Conservation (phyloP, 2,113 vertebrate genomes). For the Dromiciops gliroides region DNA sequence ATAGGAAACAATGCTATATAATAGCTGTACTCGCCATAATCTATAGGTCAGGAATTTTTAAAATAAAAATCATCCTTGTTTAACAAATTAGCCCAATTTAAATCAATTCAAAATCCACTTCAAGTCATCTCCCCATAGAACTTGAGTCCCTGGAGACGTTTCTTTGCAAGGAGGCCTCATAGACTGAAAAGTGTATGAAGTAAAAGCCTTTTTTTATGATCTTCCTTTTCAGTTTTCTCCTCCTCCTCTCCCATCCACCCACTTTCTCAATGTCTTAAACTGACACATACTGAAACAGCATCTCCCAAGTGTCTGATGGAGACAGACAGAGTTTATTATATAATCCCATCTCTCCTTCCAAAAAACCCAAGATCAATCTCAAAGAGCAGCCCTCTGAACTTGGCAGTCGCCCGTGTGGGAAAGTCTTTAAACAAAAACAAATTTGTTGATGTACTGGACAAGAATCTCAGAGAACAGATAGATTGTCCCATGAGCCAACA, state of each 20-base stretch:
- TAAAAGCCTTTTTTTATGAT: background rate
- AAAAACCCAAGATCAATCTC: slow-evolving; percentile 83
- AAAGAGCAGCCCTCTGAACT: slow-evolving; percentile 84
- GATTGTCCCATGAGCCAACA: slow-evolving; percentile 78
- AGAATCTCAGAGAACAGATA: slow-evolving; percentile 80
- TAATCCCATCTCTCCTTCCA: slow-evolving; percentile 83
- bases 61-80: background rate
- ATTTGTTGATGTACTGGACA: slow-evolving; percentile 85
- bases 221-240: background rate
- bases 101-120: slow-evolving; percentile 7
- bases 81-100: slow-evolving; percentile 40
- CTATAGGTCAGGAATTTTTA: slow-evolving; percentile 4
- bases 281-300: slow-evolving; percentile 61
- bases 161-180: slow-evolving; percentile 3
- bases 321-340: slow-evolving; percentile 81
- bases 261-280: slow-evolving; percentile 59
- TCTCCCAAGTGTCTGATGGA: slow-evolving; percentile 74
- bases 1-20: background rate
- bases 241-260: background rate
- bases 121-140: background rate
- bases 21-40: slow-evolving; percentile 6
- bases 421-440: slow-evolving; percentile 89
- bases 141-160: background rate
- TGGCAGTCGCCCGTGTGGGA: slow-evolving; percentile 86
- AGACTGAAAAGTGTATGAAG: slow-evolving; percentile 9